Evolutionary conservation across 2,113 vertebrate genomes (phyloP).

Genomic region (Ascaphus truei): DNA sequence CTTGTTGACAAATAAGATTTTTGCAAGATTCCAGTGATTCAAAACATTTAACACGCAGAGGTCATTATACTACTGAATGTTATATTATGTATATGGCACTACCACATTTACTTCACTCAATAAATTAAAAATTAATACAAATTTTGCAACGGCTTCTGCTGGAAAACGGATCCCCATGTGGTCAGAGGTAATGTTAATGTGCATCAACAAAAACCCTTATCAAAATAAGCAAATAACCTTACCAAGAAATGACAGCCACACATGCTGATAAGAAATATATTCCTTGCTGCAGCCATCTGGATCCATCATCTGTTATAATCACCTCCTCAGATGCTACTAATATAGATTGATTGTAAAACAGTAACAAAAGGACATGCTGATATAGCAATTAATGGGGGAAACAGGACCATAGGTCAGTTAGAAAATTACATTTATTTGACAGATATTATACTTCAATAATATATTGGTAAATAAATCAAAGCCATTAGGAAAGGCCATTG

Average conservation of each 20-base stretch:
- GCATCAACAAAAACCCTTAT: constrained; percentile 4
- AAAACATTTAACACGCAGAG: too few species aligned
- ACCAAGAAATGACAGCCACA: neutral
- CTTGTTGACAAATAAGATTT: too few species aligned
- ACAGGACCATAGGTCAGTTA: neutral
- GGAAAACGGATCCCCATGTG: neutral
- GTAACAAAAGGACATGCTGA: neutral
- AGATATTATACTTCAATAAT: neutral
- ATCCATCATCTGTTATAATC: constrained; percentile 29
- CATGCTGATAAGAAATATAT: constrained; percentile 16
- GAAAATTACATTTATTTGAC: neutral
- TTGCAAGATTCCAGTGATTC: too few species aligned
- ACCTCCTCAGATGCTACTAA: constrained; percentile 20
- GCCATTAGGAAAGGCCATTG: too few species aligned
- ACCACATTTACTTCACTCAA: too few species aligned
- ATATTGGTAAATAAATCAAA: too few species aligned
- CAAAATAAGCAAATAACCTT: constrained; percentile 24
- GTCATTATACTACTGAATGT: too few species aligned
- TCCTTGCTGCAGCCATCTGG: neutral
- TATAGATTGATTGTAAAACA: constrained; percentile 20
- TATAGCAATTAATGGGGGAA: neutral
- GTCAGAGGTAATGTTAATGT: neutral
- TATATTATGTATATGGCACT: too few species aligned
- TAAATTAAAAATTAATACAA: too few species aligned
- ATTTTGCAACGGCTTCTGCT: too few species aligned